phyloP scores from a whole-genome alignment of 1,140 invertebrate genomes.

The Drosophila nannoptera region DNA sequence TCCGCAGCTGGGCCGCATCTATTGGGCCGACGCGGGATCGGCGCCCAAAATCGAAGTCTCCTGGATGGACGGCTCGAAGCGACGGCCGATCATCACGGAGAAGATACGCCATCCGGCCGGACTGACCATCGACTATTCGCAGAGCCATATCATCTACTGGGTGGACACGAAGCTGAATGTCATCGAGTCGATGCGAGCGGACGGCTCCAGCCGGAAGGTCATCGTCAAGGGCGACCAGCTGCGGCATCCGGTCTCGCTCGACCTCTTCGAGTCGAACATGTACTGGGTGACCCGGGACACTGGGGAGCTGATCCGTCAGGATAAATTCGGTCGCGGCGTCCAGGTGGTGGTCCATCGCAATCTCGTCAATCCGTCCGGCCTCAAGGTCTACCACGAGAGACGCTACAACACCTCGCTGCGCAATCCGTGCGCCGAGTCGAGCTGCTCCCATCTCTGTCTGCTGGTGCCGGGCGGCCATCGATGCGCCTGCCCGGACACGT shows the following conservation, averaged over 20 bases:
- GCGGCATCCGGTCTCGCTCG: slow-evolving; percentile 90
- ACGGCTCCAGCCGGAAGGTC: slow-evolving; percentile 88
- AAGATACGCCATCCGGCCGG: slow-evolving; percentile 91
- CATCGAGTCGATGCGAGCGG: slow-evolving; percentile 92
- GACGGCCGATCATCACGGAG: slow-evolving; percentile 88
- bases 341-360: slow-evolving; percentile 88
- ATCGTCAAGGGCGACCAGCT: slow-evolving; percentile 87
- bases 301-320: slow-evolving; percentile 91
- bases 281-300: slow-evolving; percentile 92
- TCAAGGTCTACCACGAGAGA: slow-evolving; percentile 90
- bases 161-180: slow-evolving; percentile 95
- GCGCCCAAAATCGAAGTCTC: slow-evolving; percentile 92
- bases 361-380: slow-evolving; percentile 89
- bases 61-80: slow-evolving; percentile 97
- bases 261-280: slow-evolving; percentile 94
- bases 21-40: slow-evolving; percentile 93
- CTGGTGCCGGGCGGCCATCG: slow-evolving; percentile 90
- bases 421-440: slow-evolving; percentile 85
- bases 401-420: slow-evolving; percentile 88
- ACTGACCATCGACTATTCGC: slow-evolving; percentile 92
- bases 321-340: slow-evolving; percentile 98
- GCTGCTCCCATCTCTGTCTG: slow-evolving; percentile 95
- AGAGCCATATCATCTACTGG: slow-evolving; percentile 96
- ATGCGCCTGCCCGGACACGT: slow-evolving; percentile 93
- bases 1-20: slow-evolving; percentile 90